These are phyloP conservation scores for Galagoides demidoff DNA, from an alignment of 2,797 vertebrate genomes.

Conservation along the genomic window DNA sequence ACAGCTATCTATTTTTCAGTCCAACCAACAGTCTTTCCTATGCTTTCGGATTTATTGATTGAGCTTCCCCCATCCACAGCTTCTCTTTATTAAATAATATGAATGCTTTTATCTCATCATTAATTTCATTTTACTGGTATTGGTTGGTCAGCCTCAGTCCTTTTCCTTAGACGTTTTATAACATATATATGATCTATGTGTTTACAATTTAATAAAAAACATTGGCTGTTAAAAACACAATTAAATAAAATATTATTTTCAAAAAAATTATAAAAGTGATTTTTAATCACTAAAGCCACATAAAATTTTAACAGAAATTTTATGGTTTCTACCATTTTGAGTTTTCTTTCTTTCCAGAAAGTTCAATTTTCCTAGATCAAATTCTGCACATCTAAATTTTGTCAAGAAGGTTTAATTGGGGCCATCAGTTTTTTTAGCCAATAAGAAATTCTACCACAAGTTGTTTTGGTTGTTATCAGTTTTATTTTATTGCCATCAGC, in stretches of 20 bases:
- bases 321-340: conserved; percentile 59
- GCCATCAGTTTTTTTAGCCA: conserved; percentile 58
- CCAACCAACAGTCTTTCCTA: background rate
- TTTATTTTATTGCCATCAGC: conserved; percentile 58
- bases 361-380: conserved; percentile 72
- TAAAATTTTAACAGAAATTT: conserved; percentile 61
- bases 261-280: conserved; percentile 34
- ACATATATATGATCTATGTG: too few relatives aligned
- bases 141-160: conserved; percentile 52
- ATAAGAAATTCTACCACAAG: conserved; percentile 47
- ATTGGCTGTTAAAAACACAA: too few relatives aligned
- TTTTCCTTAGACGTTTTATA: conserved; percentile 53
- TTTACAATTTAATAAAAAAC: too few relatives aligned
- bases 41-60: conserved; percentile 18
- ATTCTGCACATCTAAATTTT: conserved; percentile 67
- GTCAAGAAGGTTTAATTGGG: conserved; percentile 75
- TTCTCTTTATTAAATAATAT: conserved; percentile 61
- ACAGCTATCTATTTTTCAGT: background rate
- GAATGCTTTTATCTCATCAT: conserved; percentile 56
- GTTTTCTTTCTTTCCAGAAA: conserved; percentile 67
- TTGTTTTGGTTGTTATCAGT: conserved; percentile 31
- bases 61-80: background rate
- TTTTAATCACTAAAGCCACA: conserved; percentile 52
- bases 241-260: too few relatives aligned
- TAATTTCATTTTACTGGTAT: conserved; percentile 68